Percentiles rank a stretch among this genome's conserved stretches.
These are phyloP conservation scores for Rhamnusium bicolor DNA, from an alignment of 2,888 invertebrate species.

Conservation along the genomic window DNA sequence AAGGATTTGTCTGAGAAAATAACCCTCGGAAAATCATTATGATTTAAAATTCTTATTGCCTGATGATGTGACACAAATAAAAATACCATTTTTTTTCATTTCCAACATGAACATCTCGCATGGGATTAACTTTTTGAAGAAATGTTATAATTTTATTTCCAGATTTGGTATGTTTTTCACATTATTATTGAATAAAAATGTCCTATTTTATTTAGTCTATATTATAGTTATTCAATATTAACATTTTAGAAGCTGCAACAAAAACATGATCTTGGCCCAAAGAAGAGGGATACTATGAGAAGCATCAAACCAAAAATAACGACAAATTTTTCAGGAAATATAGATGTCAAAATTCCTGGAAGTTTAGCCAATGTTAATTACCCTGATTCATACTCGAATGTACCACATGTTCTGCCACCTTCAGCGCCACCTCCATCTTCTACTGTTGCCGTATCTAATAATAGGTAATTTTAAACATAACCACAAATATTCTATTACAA, in stretches of 20 bases:
- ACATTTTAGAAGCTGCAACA: constrained; percentile 43
- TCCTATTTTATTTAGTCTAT: too few relatives aligned
- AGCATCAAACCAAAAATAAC: constrained; percentile 12
- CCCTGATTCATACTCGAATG: constrained; percentile 57
- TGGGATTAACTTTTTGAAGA: too few relatives aligned
- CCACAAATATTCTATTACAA: too few relatives aligned
- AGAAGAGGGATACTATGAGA: constrained; percentile 71
- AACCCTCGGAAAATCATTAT: too few relatives aligned
- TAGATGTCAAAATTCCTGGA: constrained; percentile 51
- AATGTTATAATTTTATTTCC: too few relatives aligned
- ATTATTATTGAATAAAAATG: too few relatives aligned
- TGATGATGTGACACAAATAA: too few relatives aligned
- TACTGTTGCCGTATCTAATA: background rate
- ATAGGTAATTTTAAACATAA: constrained; percentile 21
- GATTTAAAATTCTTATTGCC: too few relatives aligned
- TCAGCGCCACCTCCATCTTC: constrained; percentile 49
- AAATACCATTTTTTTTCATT: too few relatives aligned
- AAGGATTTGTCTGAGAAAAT: too few relatives aligned
- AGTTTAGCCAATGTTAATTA: constrained; percentile 58
- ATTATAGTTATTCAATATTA: constrained; percentile 1
- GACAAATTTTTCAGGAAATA: constrained; percentile 32
- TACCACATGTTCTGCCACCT: constrained; percentile 35
- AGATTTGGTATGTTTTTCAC: too few relatives aligned
- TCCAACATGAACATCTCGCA: too few relatives aligned
- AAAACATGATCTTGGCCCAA: constrained; percentile 69